Evolutionary conservation across 2,113 vertebrate species (phyloP).

Genomic region (Ochotona princeps): DNA sequence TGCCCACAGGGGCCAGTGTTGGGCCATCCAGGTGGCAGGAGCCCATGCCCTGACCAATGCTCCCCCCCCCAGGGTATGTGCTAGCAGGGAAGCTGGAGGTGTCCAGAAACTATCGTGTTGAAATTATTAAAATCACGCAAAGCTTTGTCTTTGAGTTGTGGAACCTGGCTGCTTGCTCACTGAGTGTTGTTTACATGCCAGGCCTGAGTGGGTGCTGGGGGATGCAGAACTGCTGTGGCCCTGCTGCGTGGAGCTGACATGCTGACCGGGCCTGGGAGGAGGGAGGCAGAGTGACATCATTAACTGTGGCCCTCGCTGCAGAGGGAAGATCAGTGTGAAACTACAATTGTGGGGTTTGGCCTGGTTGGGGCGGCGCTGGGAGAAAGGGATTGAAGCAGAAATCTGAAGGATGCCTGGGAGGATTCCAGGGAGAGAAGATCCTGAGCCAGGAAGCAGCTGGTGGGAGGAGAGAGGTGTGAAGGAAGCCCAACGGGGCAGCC

Average conservation of each 20-base stretch:
- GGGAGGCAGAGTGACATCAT: background rate
- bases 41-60: too few species aligned
- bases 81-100: background rate
- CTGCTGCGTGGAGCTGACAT: rapidly evolving
- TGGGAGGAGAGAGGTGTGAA: background rate
- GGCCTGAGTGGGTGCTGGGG: background rate
- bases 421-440: background rate
- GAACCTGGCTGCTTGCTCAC: background rate
- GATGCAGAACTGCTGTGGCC: rapidly evolving
- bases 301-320: rapidly evolving
- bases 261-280: background rate
- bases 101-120: background rate
- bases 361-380: too few species aligned
- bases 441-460: background rate
- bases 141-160: background rate
- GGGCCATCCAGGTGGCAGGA: too few species aligned
- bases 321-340: background rate
- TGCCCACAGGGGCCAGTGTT: too few species aligned
- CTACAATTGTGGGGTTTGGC: background rate
- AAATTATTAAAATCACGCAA: background rate
- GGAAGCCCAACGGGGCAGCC: background rate
- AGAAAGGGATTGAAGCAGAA: background rate
- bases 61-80: too few species aligned
- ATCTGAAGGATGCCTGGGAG: background rate
- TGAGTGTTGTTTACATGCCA: background rate